Evolutionary conservation across 2,888 invertebrate species (phyloP), one percentile per base, ranked within the genome.

Genomic region (Epinotia demarniana): DNA sequence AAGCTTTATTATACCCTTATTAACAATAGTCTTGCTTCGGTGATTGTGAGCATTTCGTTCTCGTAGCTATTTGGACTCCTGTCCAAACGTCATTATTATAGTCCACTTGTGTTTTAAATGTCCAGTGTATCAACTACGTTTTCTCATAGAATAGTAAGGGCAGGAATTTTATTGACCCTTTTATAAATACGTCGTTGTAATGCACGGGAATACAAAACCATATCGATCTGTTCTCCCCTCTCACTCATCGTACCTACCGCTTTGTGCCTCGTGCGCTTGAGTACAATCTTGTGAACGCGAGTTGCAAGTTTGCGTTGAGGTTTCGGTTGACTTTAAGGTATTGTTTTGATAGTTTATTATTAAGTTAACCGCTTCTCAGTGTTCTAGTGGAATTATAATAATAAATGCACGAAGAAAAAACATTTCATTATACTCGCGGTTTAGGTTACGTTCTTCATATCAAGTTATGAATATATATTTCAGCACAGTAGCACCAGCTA

Each of bases 161-260:
- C n/a, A 64, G 16, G 4, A 49, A 33, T 53, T 16, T 16, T 23
- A 13, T 27, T 19, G 23, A 61, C n/a, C 16, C 33, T 62, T 62
- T 57, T 11, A 57, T 19, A 39, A 46, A 23, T 43, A 46, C 18
- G 68, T 69, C 58, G 68, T 23, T 58, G 58, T 58, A 46, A 58
- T 55, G 43, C 58, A 12, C 13, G n/a, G 58, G 5, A 23, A 72
- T 69, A 55, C 66, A 55, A 67, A 75, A 71, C 66, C 66, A 27
- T 71, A 75, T 72, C 72, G 72, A 75, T 72, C 55, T 39, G 27
- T 67, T 66, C 60, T 61, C 72, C 67, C 72, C 72, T 53, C 53
- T 53, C 69, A n/a, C 39, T 49, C 19, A 39, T 60, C 70, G 67
- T 60, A 63, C 46, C 43, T 60, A 63, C 46, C 43, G 67, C 61